Evolutionary conservation across 2,888 invertebrate species (phyloP).

Genomic region (Barypeithes pellucidus): DNA sequence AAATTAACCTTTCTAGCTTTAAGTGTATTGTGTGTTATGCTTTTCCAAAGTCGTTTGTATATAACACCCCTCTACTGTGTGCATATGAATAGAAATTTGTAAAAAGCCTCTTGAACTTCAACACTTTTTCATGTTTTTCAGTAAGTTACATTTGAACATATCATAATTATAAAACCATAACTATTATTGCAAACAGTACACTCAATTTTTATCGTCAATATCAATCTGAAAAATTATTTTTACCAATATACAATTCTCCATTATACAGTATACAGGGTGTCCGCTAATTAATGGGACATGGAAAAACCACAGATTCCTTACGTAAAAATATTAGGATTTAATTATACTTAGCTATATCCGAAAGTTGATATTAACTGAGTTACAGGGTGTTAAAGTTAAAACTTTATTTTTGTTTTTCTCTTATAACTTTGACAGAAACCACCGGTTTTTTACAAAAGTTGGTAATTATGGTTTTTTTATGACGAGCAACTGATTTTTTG

Average conservation of each 20-base stretch:
- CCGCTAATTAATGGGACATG: too few species aligned
- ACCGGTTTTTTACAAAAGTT: too few species aligned
- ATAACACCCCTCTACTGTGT: conserved; percentile 2
- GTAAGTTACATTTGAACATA: conserved; percentile 6
- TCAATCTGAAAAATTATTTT: background rate
- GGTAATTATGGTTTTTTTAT: too few species aligned
- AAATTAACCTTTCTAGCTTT: conserved; percentile 5
- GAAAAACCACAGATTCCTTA: too few species aligned
- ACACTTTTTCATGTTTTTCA: conserved; percentile 9
- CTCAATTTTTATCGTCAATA: background rate
- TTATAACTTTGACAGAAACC: too few species aligned
- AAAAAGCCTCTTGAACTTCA: conserved; percentile 28
- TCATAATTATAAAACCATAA: conserved; percentile 8
- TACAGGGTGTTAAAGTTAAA: too few species aligned
- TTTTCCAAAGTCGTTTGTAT: conserved; percentile 11
- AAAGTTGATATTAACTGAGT: too few species aligned
- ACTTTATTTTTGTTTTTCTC: too few species aligned
- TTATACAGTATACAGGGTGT: too few species aligned
- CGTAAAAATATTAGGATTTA: too few species aligned
- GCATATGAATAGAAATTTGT: conserved; percentile 3
- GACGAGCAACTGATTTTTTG: too few species aligned
- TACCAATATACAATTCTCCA: background rate
- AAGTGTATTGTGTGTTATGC: conserved; percentile 5
- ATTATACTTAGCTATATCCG: too few species aligned
- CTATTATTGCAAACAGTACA: background rate